Conservation (phyloP, 1,140 invertebrate species). For the Pseudomyrmex pallidus region DNA sequence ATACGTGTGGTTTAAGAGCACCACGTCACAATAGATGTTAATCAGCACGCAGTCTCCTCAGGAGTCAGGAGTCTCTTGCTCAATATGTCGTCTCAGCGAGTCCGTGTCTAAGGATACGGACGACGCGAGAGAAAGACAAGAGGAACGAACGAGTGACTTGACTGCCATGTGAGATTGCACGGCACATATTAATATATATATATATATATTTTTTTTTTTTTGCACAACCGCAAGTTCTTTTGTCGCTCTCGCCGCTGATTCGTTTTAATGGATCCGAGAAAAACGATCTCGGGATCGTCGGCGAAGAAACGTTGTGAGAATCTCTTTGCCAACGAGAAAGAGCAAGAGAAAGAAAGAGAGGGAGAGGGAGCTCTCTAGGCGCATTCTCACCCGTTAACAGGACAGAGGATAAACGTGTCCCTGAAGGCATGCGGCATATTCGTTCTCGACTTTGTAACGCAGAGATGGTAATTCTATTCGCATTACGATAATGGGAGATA, state of each 20-base stretch:
- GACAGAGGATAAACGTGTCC: slow-evolving; percentile 73
- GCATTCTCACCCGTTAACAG: slow-evolving; percentile 70
- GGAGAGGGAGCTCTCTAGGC: no score
- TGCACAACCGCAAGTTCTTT: slow-evolving; percentile 39
- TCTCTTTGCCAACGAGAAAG: slow-evolving; percentile 47
- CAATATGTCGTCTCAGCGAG: neutral
- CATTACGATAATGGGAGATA: slow-evolving; percentile 40
- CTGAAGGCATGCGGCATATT: slow-evolving; percentile 70
- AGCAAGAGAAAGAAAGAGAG: neutral
- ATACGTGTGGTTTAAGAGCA: no score
- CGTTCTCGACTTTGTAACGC: slow-evolving; percentile 59
- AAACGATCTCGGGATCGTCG: slow-evolving; percentile 50
- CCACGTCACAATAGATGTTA: no score
- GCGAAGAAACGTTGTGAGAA: slow-evolving; percentile 50
- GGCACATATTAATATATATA: neutral
- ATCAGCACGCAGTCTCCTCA: neutral
- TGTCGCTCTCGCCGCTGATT: slow-evolving; percentile 42
- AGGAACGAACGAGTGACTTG: slow-evolving; percentile 28
- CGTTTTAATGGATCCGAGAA: slow-evolving; percentile 61
- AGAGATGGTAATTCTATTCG: slow-evolving; percentile 49
- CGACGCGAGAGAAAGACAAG: neutral
- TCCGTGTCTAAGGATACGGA: neutral
- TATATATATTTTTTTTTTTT: neutral
- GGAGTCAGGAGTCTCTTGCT: neutral
- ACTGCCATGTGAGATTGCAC: slow-evolving; percentile 40